Evolutionary conservation across 2,797 vertebrate species (phyloP).

Genomic region (Phalanger gymnotis): DNA sequence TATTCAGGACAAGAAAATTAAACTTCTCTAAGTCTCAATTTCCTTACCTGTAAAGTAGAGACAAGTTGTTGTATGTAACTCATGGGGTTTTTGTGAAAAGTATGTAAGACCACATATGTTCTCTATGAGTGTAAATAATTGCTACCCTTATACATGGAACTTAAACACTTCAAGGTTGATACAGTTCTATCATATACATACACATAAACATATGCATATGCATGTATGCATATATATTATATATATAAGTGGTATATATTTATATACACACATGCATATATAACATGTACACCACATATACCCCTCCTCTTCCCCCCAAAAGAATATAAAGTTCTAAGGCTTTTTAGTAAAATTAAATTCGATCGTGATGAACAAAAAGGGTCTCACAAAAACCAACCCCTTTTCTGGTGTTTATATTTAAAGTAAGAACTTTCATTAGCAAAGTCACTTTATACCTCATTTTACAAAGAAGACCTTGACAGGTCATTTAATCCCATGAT

Average conservation of each 20-base stretch:
- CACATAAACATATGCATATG: too few species aligned
- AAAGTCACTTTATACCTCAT: slow-evolving; percentile 13
- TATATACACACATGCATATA: neutral
- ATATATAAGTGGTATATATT: too few species aligned
- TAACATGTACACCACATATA: neutral
- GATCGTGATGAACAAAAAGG: slow-evolving; percentile 5
- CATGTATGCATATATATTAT: too few species aligned
- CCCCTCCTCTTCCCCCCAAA: neutral
- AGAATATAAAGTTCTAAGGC: neutral
- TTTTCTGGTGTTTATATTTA: neutral
- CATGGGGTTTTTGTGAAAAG: neutral
- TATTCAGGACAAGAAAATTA: neutral
- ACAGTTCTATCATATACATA: too few species aligned
- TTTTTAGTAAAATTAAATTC: slow-evolving; percentile 27
- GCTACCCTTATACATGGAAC: too few species aligned
- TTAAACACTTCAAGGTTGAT: too few species aligned
- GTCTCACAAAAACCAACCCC: neutral
- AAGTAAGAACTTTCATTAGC: slow-evolving; percentile 2
- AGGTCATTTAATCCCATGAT: slow-evolving; percentile 27
- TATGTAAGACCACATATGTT: neutral
- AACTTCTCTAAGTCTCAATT: neutral
- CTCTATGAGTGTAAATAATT: too few species aligned
- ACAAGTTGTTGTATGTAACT: neutral
- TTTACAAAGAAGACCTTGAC: slow-evolving; percentile 4
- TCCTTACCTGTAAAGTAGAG: neutral